Evolutionary conservation across 2,888 invertebrate genomes (phyloP), one percentile per base, ranked within the genome.

Genomic region (Drosophila mettleri): DNA sequence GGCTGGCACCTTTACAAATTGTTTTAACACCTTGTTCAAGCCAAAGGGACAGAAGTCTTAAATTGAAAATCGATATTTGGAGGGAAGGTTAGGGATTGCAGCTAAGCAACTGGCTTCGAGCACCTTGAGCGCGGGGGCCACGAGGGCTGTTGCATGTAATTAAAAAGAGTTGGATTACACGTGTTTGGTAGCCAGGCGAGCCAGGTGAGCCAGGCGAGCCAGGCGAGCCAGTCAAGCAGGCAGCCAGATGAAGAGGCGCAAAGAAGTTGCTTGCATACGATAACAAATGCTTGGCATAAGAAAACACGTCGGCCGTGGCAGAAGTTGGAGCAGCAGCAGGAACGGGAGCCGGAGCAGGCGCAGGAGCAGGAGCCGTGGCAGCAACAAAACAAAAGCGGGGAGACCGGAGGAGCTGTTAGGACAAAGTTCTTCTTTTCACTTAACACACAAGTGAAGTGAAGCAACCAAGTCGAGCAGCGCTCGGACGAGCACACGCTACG

Each of bases 131-230:
- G 36, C 41, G 43, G 8, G 20, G 60, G 22, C 29, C 8, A 1
- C 24, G 29, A 3, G 7, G 64, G 66, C 81, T 78, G 73, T 78
- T 78, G 85, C 84, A 85, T 85, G 83, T 83, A 83, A 83, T 83
- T 83, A 83, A 83, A 85, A 66, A 79, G 83, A 87, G 87, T 87
- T 79, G 79, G 59, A 81, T 83, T 87, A 83, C 83, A 87, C 65
- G 71, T 64, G 67, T 55, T 62, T 14, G 62, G 58, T 39, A 53
- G 57, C 33, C 43, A 14, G 45, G 24, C 52, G 53, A 8, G 16
- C 31, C n/a, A n/a, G n/a, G n/a, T n/a, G n/a, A 31, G 51, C 12
- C 33, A 34, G 29, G 24, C 64, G 31, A 59, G 39, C n/a, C n/a
- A 38, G 16, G n/a, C 43, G n/a, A 51, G 39, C 2, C 27, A 10